Evolutionary conservation across 2,113 vertebrate genomes (phyloP), one percentile per base, ranked within the genome.

Genomic region (Pangasianodon hypophthalmus): DNA sequence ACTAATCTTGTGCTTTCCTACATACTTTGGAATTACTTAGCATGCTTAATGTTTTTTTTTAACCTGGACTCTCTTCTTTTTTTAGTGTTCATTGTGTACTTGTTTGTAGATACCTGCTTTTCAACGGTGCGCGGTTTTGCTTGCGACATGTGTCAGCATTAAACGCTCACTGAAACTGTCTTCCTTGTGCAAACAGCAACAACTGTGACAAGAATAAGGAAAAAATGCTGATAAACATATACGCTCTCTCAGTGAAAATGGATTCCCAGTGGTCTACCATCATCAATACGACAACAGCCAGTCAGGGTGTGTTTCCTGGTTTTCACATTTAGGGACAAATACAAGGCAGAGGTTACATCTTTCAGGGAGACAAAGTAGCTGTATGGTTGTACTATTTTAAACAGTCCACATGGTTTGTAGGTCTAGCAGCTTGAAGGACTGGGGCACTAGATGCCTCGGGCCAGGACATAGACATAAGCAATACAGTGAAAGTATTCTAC

Each of bases 401-500:
- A 90, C 69, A 60, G 82, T 91, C 84, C 86, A 90, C 88, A 90
- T 90, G 73, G 91, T 62, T 86, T 75, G 77, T 85, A 56, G 81
- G 86, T 80, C 81, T 87, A 71, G 60, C 56, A 85, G 90, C 90
- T 87, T 69, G 90, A 81, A 73, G 29, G 88, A 87, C 87, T 87
- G 87, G 84, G 86, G 79, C 92, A 84, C 50, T 92, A 84, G 88
- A 93, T 92, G 89, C 93, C 92, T 92, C 16, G 21, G 91, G 88
- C 92, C 88, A 92, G 89, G 83, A 85, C 87, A 75, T 67, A 91
- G 62, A 88, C 89, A 87, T 64, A 77, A 86, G 91, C 92, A 94
- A 84, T 91, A 92, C 92, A 79, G 94, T 93, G 93, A 92, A 93
- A n/a, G 82, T 75, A 87, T 85, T 84, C 56, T 29, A 81, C 85